Base-by-base conservation (phyloP, 2,888 invertebrate species). In the Ametastegia equiseti region DNA sequence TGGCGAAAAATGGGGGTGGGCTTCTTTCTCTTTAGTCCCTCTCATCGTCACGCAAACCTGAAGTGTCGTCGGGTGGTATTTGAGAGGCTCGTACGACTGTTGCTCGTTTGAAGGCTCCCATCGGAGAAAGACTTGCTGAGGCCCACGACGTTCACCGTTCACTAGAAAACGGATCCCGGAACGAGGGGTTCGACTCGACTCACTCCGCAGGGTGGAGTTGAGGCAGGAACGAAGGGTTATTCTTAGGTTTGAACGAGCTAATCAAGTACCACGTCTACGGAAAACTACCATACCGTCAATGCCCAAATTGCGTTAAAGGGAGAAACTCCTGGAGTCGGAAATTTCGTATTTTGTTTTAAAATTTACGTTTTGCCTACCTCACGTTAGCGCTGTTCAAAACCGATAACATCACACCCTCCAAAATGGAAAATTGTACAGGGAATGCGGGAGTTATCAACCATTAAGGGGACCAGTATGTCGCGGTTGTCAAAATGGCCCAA, bases 31-130 rank as follows among this genome's bases (percentile, higher is more conserved):
- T 54, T 54, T n/a, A 36, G 19, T 54, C 54, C 50, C 54, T 50
- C 75, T 54, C 54, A 54, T 75, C 54, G 75, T 75, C 75, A 75
- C 36, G 50, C 54, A 45, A 71, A 42, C 75, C 54, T 36, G 33
- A 75, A 75, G 75, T 50, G 75, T 75, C 54, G 23, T 75, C 75
- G 45, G 75, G 75, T 54, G 75, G 75, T 75, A 50, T 50, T 75
- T 50, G 75, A 50, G 75, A 71, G 71, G 45, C 15, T 27, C 71
- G 71, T 71, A 27, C 71, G 33, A 50, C 54, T 45, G 54, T 75
- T 75, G 36, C 33, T 75, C 50, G 50, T 33, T 75, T 54, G 11
- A 54, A 75, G 27, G 19, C 73, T 50, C 73, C 36, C 47, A 73
- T 36, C 30, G 73, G 19, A 50, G 11, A 11, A 33, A 54, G 15